Evolutionary conservation across 2,797 vertebrate genomes (phyloP).

Genomic region (Taenioides sp.): DNA sequence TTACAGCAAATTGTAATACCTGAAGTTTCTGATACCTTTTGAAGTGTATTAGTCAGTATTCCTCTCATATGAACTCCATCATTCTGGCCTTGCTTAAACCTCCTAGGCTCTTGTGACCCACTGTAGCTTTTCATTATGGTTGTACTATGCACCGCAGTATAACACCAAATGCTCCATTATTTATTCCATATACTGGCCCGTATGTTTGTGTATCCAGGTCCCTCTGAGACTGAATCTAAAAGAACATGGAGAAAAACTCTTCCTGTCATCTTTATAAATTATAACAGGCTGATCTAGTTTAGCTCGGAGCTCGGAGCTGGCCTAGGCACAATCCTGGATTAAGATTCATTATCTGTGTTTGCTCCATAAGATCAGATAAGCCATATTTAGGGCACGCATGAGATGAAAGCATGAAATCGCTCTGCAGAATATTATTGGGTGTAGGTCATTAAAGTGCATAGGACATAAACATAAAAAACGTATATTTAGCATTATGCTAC

Average conservation of each 20-base stretch:
- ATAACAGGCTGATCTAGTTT: slow-evolving; percentile 1
- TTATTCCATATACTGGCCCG: not conserved
- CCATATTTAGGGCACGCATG: slow-evolving; percentile 15
- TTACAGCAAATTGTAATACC: not conserved
- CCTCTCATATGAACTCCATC: not conserved
- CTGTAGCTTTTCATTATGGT: not conserved
- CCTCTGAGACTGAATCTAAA: not conserved
- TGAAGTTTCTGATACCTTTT: not conserved
- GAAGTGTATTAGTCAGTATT: not conserved
- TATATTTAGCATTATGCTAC: too few relatives aligned
- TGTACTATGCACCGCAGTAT: too few relatives aligned
- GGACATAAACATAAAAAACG: too few relatives aligned
- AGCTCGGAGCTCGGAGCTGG: slow-evolving; percentile 5
- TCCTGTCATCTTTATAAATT: slow-evolving; percentile 3
- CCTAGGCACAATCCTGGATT: slow-evolving; percentile 14
- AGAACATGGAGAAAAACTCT: slow-evolving; percentile 1
- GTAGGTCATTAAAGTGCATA: too few relatives aligned
- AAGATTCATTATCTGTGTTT: slow-evolving; percentile 14
- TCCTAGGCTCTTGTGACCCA: not conserved
- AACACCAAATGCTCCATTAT: not conserved
- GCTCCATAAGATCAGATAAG: slow-evolving; percentile 7
- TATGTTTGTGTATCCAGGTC: not conserved
- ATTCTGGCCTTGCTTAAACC: not conserved
- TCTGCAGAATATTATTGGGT: not conserved
- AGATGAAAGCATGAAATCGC: not conserved